Conservation (phyloP, 2,113 vertebrate species). For the Egretta garzetta region DNA sequence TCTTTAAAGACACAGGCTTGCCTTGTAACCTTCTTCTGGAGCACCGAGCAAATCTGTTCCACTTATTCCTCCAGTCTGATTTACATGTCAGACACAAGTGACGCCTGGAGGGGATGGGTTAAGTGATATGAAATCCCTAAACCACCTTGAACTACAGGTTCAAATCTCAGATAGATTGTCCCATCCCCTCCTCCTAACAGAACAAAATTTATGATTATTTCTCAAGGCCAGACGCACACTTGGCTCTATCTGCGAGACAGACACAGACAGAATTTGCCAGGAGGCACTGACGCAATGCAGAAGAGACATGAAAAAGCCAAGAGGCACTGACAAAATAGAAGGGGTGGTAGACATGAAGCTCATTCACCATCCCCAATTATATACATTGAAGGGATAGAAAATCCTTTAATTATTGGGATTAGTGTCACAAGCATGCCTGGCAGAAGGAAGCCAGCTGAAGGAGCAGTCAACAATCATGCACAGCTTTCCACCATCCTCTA, state of each 20-base stretch:
- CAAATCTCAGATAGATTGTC: conserved; percentile 28
- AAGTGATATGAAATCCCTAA: conserved; percentile 28
- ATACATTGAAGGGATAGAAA: background rate
- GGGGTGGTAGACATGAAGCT: background rate
- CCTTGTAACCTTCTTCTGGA: background rate
- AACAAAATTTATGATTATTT: conserved; percentile 45
- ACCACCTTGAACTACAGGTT: conserved; percentile 61
- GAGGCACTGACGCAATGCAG: conserved; percentile 36
- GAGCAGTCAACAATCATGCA: background rate
- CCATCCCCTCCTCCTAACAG: background rate
- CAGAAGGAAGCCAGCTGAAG: background rate
- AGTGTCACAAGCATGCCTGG: background rate
- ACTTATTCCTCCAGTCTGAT: background rate
- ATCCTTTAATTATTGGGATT: background rate
- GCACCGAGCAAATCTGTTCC: background rate
- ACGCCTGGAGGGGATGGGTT: conserved; percentile 29
- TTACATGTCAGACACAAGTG: conserved; percentile 2
- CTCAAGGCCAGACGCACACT: conserved; percentile 36
- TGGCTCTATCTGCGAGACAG: background rate
- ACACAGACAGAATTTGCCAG: conserved; percentile 32
- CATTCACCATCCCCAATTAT: background rate
- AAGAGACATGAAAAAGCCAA: conserved; percentile 28
- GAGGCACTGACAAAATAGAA: conserved; percentile 27
- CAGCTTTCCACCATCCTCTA: background rate
- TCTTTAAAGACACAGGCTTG: conserved; percentile 32